Base-by-base conservation (phyloP, 2,888 invertebrate genomes). In the Baronia brevicornis region DNA sequence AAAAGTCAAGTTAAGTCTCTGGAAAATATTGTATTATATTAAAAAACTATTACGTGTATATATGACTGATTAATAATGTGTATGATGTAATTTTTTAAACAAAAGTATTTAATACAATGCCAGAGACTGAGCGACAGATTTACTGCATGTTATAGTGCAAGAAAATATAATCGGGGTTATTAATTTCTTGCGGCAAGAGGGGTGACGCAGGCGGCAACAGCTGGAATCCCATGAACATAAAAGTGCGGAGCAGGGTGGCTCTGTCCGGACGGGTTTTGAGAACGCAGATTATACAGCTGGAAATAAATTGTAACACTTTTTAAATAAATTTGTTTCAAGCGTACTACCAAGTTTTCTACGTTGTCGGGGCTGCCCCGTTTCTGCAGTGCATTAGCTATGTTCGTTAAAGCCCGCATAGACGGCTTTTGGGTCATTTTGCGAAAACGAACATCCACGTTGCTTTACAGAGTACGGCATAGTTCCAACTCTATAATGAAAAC, bases 161-260 rank as follows among this genome's bases (percentile, higher is more conserved):
- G 63, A 82, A 80, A 44, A 88, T 84, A 58, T 88, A 86, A 48
- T 88, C 87, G 36, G 66, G 84, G 60, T 84, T 87, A 85, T 58
- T 87, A 70, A 77, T 91, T 86, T 68, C 71, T 7, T 56, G 56
- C 22, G 72, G 69, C 52, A 73, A 62, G 0, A 64, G 42, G 0
- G 71, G 89, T 44, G 95, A 92, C 49, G 89, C 92, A 23, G 97
- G 95, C 21, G 95, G 89, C 60, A 97, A 86, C 40, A 94, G 89
- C 47, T 91, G 89, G 85, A 98, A 98, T 39, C 98, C 98, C 86
- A 98, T 90, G 84, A 96, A 97, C 93, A 96, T 95, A 89, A 98
- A 98, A 17, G 97, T 96, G 54, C 97, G 92, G 46, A 98, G 90
- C 57, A 98, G 87, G 50, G 91, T 90, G 30, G 92, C 91, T 79